Evolutionary conservation across 2,113 vertebrate genomes (phyloP).

Genomic region (Piaya cayana): DNA sequence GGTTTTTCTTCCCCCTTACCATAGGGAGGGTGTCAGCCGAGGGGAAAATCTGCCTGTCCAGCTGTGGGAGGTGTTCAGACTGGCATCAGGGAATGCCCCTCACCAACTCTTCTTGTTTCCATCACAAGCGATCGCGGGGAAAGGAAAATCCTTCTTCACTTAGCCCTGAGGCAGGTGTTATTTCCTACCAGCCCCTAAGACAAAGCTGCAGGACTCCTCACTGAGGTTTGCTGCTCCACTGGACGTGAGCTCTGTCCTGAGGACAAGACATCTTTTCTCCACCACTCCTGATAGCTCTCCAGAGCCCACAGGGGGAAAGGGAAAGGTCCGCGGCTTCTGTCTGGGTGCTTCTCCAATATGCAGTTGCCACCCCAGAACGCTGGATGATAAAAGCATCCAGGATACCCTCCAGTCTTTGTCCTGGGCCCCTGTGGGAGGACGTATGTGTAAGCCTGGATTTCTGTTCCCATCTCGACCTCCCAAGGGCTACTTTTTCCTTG

Average conservation of each 20-base stretch:
- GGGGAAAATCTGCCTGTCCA: background rate
- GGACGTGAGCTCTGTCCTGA: background rate
- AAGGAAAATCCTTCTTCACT: background rate
- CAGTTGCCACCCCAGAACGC: accelerated
- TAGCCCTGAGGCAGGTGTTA: background rate
- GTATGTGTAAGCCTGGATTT: background rate
- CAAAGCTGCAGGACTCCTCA: background rate
- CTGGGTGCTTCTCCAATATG: background rate
- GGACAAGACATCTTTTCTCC: background rate
- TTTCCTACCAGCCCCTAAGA: too few relatives aligned
- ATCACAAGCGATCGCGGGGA: background rate
- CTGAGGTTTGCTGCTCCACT: background rate
- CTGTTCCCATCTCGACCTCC: background rate
- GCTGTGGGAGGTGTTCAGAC: background rate
- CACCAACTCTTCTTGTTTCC: background rate
- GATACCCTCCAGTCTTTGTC: accelerated
- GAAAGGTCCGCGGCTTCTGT: background rate
- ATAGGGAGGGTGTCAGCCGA: background rate
- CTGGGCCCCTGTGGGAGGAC: background rate
- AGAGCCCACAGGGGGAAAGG: background rate
- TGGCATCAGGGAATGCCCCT: background rate
- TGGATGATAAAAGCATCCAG: background rate
- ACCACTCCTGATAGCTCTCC: background rate
- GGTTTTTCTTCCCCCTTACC: slow-evolving; percentile 1
- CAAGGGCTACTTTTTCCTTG: background rate